Conservation (phyloP, 1,140 invertebrate genomes). For the Globodera rostochiensis region DNA sequence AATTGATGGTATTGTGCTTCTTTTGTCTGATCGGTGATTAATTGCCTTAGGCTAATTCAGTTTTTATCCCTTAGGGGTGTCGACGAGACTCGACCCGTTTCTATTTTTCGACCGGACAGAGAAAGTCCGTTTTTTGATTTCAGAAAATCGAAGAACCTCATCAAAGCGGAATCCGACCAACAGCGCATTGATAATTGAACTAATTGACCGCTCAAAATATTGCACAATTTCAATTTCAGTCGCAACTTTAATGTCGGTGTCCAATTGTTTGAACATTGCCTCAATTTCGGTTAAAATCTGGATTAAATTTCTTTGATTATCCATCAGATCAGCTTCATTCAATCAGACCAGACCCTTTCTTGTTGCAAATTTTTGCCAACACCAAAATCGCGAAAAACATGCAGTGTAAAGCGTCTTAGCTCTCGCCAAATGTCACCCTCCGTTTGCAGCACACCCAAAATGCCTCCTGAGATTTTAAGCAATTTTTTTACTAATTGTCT, state of each 20-base stretch:
- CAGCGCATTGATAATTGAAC: conserved; percentile 27
- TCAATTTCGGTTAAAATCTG: conserved; percentile 40
- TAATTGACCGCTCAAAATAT: conserved; percentile 37
- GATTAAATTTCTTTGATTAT: conserved; percentile 20
- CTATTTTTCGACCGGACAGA: no score
- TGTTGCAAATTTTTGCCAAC: conserved; percentile 53
- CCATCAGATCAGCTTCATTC: no score
- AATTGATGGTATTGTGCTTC: conserved; percentile 18
- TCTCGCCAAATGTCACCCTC: conserved; percentile 46
- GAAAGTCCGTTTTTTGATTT: background rate
- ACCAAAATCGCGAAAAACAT: conserved; percentile 52
- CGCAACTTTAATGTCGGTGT: conserved; percentile 5
- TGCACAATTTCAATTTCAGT: conserved; percentile 40
- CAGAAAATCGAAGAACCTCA: background rate
- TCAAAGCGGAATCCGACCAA: conserved; percentile 32
- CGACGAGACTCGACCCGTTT: no score
- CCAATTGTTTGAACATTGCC: conserved; percentile 16
- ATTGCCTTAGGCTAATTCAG: no score
- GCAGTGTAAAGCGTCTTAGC: conserved; percentile 42
- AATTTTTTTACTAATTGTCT: conserved; percentile 9
- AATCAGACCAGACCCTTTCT: conserved; percentile 27
- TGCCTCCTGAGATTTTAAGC: conserved; percentile 29
- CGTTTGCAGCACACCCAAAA: conserved; percentile 35
- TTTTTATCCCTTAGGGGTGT: no score
- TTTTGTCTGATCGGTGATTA: background rate